These are phyloP conservation scores for Meiosimyza platycephala DNA, from an alignment of 2,888 invertebrate genomes.

Conservation along the genomic window DNA sequence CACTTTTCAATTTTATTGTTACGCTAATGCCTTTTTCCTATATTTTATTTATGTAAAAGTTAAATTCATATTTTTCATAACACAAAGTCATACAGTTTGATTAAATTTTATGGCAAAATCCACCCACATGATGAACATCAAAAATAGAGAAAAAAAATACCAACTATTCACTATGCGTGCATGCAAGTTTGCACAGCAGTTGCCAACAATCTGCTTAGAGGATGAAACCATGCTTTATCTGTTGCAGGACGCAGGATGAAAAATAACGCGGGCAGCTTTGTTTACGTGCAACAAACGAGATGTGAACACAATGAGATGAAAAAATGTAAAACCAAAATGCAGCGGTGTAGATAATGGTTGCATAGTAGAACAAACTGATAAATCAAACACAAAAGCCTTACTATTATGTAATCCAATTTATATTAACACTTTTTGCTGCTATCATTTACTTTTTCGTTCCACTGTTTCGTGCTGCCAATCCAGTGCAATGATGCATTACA, in stretches of 20 bases:
- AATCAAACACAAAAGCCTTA: neutral
- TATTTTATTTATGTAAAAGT: too few species aligned
- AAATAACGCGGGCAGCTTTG: conserved; percentile 1
- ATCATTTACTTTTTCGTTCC: too few species aligned
- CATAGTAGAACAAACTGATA: neutral
- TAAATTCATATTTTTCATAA: too few species aligned
- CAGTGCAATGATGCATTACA: neutral
- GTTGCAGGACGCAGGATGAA: neutral
- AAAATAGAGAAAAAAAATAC: neutral
- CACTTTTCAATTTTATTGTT: too few species aligned
- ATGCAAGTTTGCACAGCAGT: neutral
- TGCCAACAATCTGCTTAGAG: neutral
- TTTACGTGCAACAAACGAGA: conserved; percentile 3
- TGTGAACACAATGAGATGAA: neutral
- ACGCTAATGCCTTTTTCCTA: too few species aligned
- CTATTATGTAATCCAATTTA: neutral
- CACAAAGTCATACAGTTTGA: too few species aligned
- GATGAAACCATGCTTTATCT: neutral
- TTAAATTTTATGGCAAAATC: too few species aligned
- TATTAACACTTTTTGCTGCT: too few species aligned
- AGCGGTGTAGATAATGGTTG: neutral
- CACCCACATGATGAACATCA: neutral
- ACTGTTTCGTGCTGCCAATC: neutral
- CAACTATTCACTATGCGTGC: neutral
- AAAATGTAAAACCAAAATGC: neutral